These are phyloP conservation scores for Crenuchus spilurus DNA, from an alignment of 2,797 vertebrate species.

Conservation along the genomic window DNA sequence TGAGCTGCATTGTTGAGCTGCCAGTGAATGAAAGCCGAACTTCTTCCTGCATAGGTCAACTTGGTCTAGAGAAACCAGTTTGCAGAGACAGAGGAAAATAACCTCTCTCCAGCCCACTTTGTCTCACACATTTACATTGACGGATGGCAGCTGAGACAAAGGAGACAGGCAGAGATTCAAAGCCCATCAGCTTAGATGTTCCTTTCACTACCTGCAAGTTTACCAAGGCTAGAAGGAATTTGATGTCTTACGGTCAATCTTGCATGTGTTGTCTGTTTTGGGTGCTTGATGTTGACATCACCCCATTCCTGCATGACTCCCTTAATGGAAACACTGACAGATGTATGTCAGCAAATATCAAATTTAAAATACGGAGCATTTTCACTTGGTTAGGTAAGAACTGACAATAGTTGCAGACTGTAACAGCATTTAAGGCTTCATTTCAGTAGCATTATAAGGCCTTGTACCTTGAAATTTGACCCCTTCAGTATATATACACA, in stretches of 20 bases:
- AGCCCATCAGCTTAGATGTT: conserved; percentile 64
- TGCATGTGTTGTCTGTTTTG: not conserved
- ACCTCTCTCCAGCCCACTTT: conserved; percentile 47
- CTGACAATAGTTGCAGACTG: not conserved
- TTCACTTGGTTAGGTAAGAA: not conserved
- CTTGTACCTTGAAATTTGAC: no score
- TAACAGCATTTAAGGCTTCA: not conserved
- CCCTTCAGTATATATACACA: no score
- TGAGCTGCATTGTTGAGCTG: conserved; percentile 26
- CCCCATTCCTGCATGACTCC: not conserved
- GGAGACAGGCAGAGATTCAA: conserved; percentile 64
- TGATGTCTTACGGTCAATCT: not conserved
- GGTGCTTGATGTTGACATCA: not conserved
- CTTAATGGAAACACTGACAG: not conserved
- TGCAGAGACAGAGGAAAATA: conserved; percentile 49
- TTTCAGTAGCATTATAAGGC: no score
- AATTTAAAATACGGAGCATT: not conserved
- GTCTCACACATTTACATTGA: conserved; percentile 62
- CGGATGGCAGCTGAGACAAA: conserved; percentile 62
- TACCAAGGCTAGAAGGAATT: conserved; percentile 50
- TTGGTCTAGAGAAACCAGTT: conserved; percentile 49
- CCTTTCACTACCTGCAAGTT: conserved; percentile 58
- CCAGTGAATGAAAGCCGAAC: conserved; percentile 32
- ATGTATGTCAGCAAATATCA: not conserved
- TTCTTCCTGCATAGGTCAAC: conserved; percentile 48